Conservation (phyloP, 1,140 invertebrate species). For the Drosophila pachea region DNA sequence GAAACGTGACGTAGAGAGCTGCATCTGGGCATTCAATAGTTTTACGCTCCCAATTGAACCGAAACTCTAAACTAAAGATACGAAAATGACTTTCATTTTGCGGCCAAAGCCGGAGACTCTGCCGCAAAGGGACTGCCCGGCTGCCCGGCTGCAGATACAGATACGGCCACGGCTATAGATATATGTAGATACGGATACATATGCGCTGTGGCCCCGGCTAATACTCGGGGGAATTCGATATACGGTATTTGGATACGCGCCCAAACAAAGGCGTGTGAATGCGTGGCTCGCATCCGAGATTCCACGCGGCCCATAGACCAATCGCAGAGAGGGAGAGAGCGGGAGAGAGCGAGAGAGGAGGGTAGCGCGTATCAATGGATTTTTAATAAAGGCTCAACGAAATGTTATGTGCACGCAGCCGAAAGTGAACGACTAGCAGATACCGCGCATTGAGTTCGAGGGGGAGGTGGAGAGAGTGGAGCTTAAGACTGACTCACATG, state of each 20-base stretch:
- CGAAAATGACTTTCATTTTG: slow-evolving; percentile 78
- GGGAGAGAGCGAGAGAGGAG: background rate
- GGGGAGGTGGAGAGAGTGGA: too few relatives aligned
- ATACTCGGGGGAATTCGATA: slow-evolving; percentile 51
- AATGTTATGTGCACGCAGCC: slow-evolving; percentile 26
- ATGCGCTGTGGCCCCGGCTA: too few relatives aligned
- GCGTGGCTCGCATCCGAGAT: slow-evolving; percentile 69
- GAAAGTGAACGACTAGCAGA: background rate
- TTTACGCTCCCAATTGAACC: slow-evolving; percentile 28
- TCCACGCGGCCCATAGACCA: slow-evolving; percentile 32
- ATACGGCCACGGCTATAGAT: slow-evolving; percentile 30
- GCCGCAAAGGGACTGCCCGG: slow-evolving; percentile 62
- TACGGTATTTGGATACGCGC: slow-evolving; percentile 62
- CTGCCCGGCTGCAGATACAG: slow-evolving; percentile 41
- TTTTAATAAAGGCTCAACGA: slow-evolving; percentile 67
- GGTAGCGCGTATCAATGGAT: slow-evolving; percentile 65
- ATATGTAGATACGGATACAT: too few relatives aligned
- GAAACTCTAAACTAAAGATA: slow-evolving; percentile 63
- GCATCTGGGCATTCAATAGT: slow-evolving; percentile 33
- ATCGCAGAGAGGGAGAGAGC: background rate
- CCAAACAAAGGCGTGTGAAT: slow-evolving; percentile 70
- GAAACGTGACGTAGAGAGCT: background rate
- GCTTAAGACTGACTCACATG: too few relatives aligned
- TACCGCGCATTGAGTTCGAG: background rate
- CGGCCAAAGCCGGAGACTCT: slow-evolving; percentile 19